Evolutionary conservation across 2,113 vertebrate species (phyloP), one percentile per base, ranked within the genome.

Genomic region (Dissostichus mawsoni): DNA sequence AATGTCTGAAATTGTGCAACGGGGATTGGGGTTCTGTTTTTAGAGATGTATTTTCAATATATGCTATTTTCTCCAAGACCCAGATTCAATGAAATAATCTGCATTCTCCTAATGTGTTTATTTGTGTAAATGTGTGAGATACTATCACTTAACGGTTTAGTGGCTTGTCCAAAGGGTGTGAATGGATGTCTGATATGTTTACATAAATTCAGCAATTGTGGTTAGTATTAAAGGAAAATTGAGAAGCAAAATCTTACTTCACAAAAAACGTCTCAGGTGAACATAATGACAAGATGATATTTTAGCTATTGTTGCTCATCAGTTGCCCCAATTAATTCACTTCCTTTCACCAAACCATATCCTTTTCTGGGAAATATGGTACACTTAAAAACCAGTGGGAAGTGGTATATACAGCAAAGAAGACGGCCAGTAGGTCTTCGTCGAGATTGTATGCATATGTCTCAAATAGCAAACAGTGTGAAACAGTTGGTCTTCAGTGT

Each of bases 131-230:
- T 50, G 61, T 75, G 53, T 59, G 66, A 73, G 70, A 48, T 53
- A 73, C 74, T 77, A 69, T 68, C 23, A 74, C 53, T 71, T 78
- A 53, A 48, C 75, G 69, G 51, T 12, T 80, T 74, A 74, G 77
- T 41, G 45, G 55, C 51, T 76, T 76, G 58, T 89, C 78, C 84
- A 88, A 89, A 92, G 80, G 80, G 78, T 75, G 45, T 80, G 62
- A 74, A 78, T 84, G 51, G 51, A 78, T 82, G 71, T 84, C 45
- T 66, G 51, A 59, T 68, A 52, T 72, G 85, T 90, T 91, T 90
- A 90, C 86, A 81, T 70, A 68, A 69, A n/a, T 79, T 81, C 67
- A 76, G 67, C 51, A 74, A n/a, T 52, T 36, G 45, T 78, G 47
- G 52, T 50, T 55, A 59, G 47, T 56, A 12, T 52, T 23, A 66